Evolutionary conservation across 2,113 vertebrate species (phyloP), one percentile per base, ranked within the genome.

Genomic region (Pseudorectes ferrugineus): DNA sequence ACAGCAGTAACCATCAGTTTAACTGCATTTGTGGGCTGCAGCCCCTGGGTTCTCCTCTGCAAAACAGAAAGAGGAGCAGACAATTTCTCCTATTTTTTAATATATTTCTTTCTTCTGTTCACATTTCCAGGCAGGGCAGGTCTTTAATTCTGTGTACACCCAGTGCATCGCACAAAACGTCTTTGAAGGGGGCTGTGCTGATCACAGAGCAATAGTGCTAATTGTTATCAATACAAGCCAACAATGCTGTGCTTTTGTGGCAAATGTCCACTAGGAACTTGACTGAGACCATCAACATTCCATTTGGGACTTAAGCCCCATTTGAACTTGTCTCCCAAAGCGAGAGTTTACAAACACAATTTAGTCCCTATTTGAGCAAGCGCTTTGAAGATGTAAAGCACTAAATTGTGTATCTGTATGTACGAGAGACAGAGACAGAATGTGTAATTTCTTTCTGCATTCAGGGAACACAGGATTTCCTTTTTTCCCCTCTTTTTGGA

Each of bases 401-500:
- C 93, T 97, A 96, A 96, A 90, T 48, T 92, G 91, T 82, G 94
- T 96, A 93, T 97, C 95, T 94, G 72, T 38, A 25, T 90, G 91
- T 96, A 91, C 0, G 29, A 95, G 93, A 91, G 92, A 89, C 95
- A 94, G 90, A 92, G 72, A 54, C 73, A 93, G 95, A 96, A 96
- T 77, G 72, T 90, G 76, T 96, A 96, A 87, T 95, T 98, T 93
- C 95, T 94, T 95, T 93, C 84, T 88, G 94, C 91, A 94, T 97
- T 97, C 85, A 93, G 70, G 78, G 88, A 97, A 85, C 92, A 80
- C 91, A 83, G 93, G 91, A 95, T 97, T 98, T 96, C 95, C 81
- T 88, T 97, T 96, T 96, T 83, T 54, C 83, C 80, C 97, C 84
- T 96, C 85, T 86, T 97, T 97, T 95, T 91, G 94, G 95, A 97